Evolutionary conservation across 2,113 vertebrate genomes (phyloP), one percentile per base, ranked within the genome.

Genomic region (Morone saxatilis): DNA sequence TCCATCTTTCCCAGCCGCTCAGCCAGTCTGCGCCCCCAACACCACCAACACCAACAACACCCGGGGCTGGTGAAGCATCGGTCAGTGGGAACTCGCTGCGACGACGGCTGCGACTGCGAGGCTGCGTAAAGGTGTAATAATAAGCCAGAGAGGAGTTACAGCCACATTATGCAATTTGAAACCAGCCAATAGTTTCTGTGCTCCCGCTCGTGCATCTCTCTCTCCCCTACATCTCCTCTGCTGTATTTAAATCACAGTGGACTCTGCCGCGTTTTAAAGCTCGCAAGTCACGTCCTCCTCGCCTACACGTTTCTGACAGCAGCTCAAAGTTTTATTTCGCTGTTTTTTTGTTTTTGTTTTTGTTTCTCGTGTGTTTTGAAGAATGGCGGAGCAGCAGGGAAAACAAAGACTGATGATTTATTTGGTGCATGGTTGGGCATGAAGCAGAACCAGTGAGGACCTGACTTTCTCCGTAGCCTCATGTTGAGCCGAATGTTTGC

Each of bases 101-200:
- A 40, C 19, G 54, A 20, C 67, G 70, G 71, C 31, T 77, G 60
- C 56, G 54, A 56, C 19, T 69, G 60, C 41, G 31, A 9, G 48
- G 80, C 89, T 81, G 85, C 63, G 79, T 84, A 17, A 76, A 76
- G 81, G 88, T 57, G 62, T 80, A 45, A 69, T 16, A 76, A 86
- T 16, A 76, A 86, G 86, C 80, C 72, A 65, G 85, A 76, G 82
- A 96, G 93, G 95, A 96, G 95, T 93, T 7, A 93, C 94, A 95
- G 96, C 96, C 95, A 95, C 96, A 93, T 97, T 97, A 97, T 98
- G 95, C 96, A 98, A 98, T 96, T 95, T 95, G 94, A 96, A 97
- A 96, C 96, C 96, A 97, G 97, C 97, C 96, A 96, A 94, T 95
- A 84, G 95, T 96, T 96, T 95, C 78, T 68, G 81, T 93, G 86